These are phyloP conservation scores for human (Homo sapiens) DNA, from an alignment of 2,113 vertebrate species.

Conservation along the genomic window GRCh38 chr6:151459001-151459500, in stretches of 20 bases:
- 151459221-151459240: slow-evolving; percentile 26
- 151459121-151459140: no score
- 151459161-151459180: not conserved
- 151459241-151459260: not conserved
- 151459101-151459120: no score
- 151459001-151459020: no score
- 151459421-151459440: not conserved
- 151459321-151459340: not conserved
- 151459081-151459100: no score
- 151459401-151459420: not conserved
- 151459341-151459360: not conserved
- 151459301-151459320: not conserved
- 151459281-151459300: slow-evolving; percentile 23
- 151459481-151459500: not conserved
- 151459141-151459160: not conserved
- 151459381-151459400: not conserved
- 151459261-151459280: not conserved
- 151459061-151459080: no score
- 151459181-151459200: not conserved
- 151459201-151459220: not conserved
- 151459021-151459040: no score
- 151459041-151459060: no score
- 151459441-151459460: not conserved
- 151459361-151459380: not conserved
- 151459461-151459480: not conserved